Evolutionary conservation across 2,797 vertebrate genomes (phyloP).

Genomic region (Yasuhikotakia modesta): DNA sequence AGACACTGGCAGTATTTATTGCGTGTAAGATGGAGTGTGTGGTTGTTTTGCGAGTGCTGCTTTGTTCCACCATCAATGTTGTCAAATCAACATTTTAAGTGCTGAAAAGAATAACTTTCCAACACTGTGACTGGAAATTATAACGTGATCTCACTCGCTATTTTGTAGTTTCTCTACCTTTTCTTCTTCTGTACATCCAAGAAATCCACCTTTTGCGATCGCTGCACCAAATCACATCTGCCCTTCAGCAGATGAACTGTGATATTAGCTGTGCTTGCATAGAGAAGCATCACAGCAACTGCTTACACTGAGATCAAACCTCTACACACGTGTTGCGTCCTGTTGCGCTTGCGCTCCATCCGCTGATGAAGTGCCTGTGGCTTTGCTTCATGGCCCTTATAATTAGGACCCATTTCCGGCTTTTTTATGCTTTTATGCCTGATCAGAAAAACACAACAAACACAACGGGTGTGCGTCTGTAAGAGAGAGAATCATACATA

Average conservation of each 20-base stretch:
- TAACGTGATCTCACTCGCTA: not conserved
- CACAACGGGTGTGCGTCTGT: too few relatives aligned
- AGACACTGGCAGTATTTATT: too few relatives aligned
- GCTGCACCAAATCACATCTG: not conserved
- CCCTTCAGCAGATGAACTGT: not conserved
- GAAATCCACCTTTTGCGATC: slow-evolving; percentile 8
- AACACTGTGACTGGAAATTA: too few relatives aligned
- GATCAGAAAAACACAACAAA: too few relatives aligned
- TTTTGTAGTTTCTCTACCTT: not conserved
- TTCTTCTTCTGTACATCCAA: not conserved
- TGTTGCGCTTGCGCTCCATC: not conserved
- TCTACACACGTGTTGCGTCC: not conserved
- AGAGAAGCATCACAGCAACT: not conserved
- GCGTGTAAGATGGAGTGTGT: too few relatives aligned
- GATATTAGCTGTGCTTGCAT: too few relatives aligned
- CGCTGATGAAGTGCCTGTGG: slow-evolving; percentile 10
- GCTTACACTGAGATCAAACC: not conserved
- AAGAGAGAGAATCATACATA: not conserved
- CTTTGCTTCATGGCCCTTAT: slow-evolving; percentile 20
- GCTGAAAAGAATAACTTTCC: too few relatives aligned
- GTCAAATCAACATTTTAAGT: too few relatives aligned
- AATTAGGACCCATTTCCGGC: slow-evolving; percentile 34
- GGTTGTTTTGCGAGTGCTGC: too few relatives aligned
- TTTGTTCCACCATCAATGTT: too few relatives aligned
- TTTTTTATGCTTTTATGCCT: too few relatives aligned